A percentile compares a stretch with the other conserved stretches of the same genome.
These are phyloP conservation scores for Drosophila emarginata DNA, from an alignment of 2,888 invertebrate genomes.

Conservation along the genomic window DNA sequence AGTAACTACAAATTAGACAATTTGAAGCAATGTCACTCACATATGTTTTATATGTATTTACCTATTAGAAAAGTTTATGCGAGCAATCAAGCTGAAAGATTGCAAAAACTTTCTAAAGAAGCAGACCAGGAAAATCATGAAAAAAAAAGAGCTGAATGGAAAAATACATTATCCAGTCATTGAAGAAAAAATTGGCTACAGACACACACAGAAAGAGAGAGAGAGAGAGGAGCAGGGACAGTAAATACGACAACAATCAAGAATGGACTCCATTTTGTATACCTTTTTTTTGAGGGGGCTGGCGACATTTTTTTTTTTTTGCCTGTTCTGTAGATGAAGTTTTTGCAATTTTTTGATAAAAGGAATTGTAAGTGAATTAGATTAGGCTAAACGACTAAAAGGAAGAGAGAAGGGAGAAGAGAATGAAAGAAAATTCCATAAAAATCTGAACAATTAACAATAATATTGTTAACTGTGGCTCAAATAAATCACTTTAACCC, in stretches of 20 bases:
- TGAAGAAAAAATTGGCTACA: slow-evolving; percentile 7
- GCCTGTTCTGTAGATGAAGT: slow-evolving; percentile 56
- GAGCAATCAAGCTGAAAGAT: slow-evolving; percentile 51
- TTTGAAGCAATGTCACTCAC: background rate
- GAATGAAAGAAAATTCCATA: slow-evolving; percentile 2
- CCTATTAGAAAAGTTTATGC: slow-evolving; percentile 36
- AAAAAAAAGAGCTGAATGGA: slow-evolving; percentile 6
- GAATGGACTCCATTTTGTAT: slow-evolving; percentile 10
- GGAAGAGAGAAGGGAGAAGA: slow-evolving; percentile 22
- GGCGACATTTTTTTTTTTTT: slow-evolving; percentile 29
- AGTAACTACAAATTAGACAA: slow-evolving; percentile 2
- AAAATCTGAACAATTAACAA: slow-evolving; percentile 54
- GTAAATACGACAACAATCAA: slow-evolving; percentile 63
- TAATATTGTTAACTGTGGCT: slow-evolving; percentile 40
- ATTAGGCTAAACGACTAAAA: slow-evolving; percentile 32
- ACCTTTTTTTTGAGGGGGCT: slow-evolving; percentile 15
- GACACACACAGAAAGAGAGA: background rate
- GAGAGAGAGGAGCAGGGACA: slow-evolving; percentile 30
- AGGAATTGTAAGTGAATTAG: slow-evolving; percentile 58
- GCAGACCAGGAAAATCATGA: slow-evolving; percentile 3
- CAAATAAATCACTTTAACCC: slow-evolving; percentile 63
- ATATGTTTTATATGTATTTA: slow-evolving; percentile 4
- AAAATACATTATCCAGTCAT: slow-evolving; percentile 30
- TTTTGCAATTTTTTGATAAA: slow-evolving; percentile 70
- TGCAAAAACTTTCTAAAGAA: slow-evolving; percentile 24